Conservation (phyloP, 2,113 vertebrate genomes). For the Delphinus delphis region DNA sequence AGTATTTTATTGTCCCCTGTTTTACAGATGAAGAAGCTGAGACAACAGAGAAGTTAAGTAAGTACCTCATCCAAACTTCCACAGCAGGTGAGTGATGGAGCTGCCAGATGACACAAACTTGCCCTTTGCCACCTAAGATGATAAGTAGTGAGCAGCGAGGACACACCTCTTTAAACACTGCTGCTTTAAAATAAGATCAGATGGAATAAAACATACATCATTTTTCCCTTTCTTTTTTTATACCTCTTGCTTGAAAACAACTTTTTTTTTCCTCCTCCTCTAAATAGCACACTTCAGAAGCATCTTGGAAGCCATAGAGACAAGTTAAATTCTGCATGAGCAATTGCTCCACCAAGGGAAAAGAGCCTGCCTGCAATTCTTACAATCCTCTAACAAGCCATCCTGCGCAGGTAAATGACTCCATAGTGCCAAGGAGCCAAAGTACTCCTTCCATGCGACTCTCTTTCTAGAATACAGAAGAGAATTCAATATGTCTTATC, state of each 20-base stretch:
- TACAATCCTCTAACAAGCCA: conserved; percentile 33
- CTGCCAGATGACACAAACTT: neutral
- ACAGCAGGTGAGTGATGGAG: neutral
- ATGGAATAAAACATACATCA: neutral
- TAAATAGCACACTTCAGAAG: neutral
- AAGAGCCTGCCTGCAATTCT: neutral
- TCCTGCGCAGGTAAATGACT: conserved; percentile 55
- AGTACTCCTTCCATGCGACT: neutral
- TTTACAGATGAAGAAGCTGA: neutral
- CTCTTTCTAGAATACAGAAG: neutral
- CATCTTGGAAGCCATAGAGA: neutral
- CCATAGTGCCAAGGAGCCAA: neutral
- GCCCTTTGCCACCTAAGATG: neutral
- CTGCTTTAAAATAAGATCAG: neutral
- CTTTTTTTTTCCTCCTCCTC: neutral
- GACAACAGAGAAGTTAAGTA: neutral
- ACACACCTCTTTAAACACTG: neutral
- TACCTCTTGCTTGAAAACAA: neutral
- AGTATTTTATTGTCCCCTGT: neutral
- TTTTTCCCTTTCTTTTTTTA: neutral
- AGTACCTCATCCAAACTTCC: neutral
- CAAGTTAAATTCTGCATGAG: neutral
- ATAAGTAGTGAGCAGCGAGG: rapidly evolving
- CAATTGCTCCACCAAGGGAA: conserved; percentile 29
- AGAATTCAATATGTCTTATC: conserved; percentile 62